Conservation (phyloP, 2,888 invertebrate species). For the Papilio demoleus region DNA sequence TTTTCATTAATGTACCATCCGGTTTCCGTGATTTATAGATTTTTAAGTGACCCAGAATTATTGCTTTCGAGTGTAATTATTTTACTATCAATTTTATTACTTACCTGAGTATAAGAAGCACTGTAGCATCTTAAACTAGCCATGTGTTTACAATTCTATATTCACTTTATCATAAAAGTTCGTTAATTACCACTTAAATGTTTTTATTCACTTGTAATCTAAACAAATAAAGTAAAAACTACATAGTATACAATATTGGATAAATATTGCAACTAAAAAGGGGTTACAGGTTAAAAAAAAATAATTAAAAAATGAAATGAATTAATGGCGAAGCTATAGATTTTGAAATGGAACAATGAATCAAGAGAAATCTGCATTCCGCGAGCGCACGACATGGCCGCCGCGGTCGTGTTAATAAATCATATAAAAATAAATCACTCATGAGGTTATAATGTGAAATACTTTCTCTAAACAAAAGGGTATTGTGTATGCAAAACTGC, state of each 20-base stretch:
- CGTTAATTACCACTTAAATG: slow-evolving; percentile 22
- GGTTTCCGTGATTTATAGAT: too few species aligned
- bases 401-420: slow-evolving; percentile 70
- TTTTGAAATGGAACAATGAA: slow-evolving; percentile 43
- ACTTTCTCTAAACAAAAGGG: slow-evolving; percentile 83
- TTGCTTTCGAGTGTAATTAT: too few species aligned
- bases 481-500: slow-evolving; percentile 82
- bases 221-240: neutral
- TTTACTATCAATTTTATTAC: too few species aligned
- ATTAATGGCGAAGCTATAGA: slow-evolving; percentile 8
- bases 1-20: too few species aligned
- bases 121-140: slow-evolving; percentile 69
- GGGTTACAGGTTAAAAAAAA: neutral
- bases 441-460: slow-evolving; percentile 79
- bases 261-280: neutral
- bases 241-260: neutral
- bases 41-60: too few species aligned
- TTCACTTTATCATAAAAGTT: slow-evolving; percentile 52
- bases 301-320: neutral
- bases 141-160: slow-evolving; percentile 54
- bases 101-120: slow-evolving; percentile 65
- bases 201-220: slow-evolving; percentile 1
- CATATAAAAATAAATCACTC: slow-evolving; percentile 81
- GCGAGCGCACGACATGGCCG: slow-evolving; percentile 57
- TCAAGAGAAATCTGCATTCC: slow-evolving; percentile 47